Evolutionary conservation across 2,113 vertebrate species (phyloP), one percentile per base, ranked within the genome.

Genomic region (Micromys minutus): DNA sequence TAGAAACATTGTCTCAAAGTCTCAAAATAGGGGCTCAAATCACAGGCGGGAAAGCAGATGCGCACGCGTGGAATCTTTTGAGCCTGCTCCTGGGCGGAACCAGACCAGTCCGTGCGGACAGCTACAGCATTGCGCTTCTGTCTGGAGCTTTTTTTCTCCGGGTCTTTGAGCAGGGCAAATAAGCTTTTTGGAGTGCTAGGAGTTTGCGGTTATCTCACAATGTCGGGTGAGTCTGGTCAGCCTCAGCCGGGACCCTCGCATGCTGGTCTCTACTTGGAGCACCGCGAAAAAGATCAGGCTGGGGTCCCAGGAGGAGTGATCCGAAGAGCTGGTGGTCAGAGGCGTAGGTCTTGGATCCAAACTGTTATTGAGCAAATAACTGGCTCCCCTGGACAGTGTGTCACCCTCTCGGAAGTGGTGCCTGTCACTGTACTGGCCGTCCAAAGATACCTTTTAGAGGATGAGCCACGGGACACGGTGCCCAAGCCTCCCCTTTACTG

Each of bases 361-460:
- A 76, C 61, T 59, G 34, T 97, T 42, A 50, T 97, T 1, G 86
- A 91, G 2, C 93, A 96, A 3, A 94, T 93, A 50, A 94, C 24
- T 0, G 36, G 59, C 4, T 75, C 95, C 11, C 95, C 95, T 67
- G 81, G 72, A 39, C 96, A 97, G 39, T 96, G 97, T 67, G 75
- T 97, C 24, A 86, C 71, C 45, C 92, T 97, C 1, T 86, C 57
- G 0, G 95, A 97, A 5, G 97, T 98, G 50, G 95, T 95, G 0
- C 95, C 96, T 22, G 93, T 98, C 29, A 92, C 96, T 11, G 99
- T 99, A n/a, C 31, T 98, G 96, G 98, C 98, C 10, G 89, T 99
- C 59, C 98, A 98, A 86, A 97, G 98, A 12, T 98, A 99, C 87
- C 71, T 98, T 85, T 96, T 97, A 10, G 97, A 94, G 79, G 65